These are phyloP conservation scores for Scaptodrosophila latifasciaeformis DNA, from an alignment of 2,888 invertebrate species.

Conservation along the genomic window DNA sequence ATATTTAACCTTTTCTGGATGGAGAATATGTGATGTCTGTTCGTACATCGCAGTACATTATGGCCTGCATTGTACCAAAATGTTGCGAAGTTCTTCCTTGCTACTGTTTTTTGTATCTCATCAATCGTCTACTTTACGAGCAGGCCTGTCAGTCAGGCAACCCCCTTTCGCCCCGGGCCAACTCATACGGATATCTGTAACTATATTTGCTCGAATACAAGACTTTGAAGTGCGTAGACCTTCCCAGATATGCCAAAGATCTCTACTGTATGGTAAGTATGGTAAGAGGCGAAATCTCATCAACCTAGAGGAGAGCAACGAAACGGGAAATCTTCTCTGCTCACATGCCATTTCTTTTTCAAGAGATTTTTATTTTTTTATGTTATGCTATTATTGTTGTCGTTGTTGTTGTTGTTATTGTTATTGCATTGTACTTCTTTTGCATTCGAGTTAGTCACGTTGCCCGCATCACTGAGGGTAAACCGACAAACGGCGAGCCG, in stretches of 20 bases:
- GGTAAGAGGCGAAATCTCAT: constrained; percentile 31
- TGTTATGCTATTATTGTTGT: too few relatives aligned
- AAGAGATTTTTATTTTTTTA: neutral
- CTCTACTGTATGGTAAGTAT: constrained; percentile 17
- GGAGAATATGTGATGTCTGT: neutral
- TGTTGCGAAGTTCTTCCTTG: constrained; percentile 45
- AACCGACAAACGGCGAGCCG: neutral
- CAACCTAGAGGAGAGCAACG: constrained; percentile 21
- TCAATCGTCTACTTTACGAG: constrained; percentile 55
- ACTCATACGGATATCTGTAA: constrained; percentile 4
- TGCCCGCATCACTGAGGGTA: constrained; percentile 1
- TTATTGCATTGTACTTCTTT: neutral
- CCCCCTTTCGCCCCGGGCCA: neutral
- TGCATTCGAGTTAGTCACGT: too few relatives aligned
- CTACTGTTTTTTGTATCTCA: constrained; percentile 56
- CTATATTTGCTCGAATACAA: too few relatives aligned
- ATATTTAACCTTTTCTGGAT: too few relatives aligned
- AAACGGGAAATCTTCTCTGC: constrained; percentile 9
- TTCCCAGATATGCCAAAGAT: too few relatives aligned
- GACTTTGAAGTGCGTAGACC: too few relatives aligned
- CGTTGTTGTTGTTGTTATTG: constrained; percentile 13
- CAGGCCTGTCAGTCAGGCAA: neutral
- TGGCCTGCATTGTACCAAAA: constrained; percentile 28
- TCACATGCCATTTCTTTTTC: neutral
- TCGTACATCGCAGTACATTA: constrained; percentile 8